Conservation (phyloP, 2,888 invertebrate species). For the Kryphioiulus occultus region DNA sequence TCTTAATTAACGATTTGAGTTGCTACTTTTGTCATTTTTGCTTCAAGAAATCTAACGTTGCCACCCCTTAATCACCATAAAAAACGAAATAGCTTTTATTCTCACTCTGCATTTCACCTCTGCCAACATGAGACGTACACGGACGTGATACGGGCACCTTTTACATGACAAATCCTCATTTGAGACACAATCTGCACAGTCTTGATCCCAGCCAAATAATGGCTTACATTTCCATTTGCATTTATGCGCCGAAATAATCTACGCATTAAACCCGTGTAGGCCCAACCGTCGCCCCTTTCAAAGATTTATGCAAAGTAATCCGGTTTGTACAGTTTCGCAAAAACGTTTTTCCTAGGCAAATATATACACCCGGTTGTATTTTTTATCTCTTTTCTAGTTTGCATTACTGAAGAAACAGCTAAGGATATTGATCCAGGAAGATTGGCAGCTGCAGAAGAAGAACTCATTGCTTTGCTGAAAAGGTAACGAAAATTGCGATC, state of each 20-base stretch:
- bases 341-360: neutral
- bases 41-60: neutral
- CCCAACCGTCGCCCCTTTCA: neutral
- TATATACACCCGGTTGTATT: neutral
- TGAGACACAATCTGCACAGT: conserved; percentile 13
- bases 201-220: conserved; percentile 16
- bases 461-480: conserved; percentile 51
- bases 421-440: conserved; percentile 49
- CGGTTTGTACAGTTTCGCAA: neutral
- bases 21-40: neutral
- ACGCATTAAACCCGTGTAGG: neutral
- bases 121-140: neutral
- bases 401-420: neutral
- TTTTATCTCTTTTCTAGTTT: neutral
- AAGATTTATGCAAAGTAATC: conserved; percentile 8
- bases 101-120: neutral
- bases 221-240: conserved; percentile 23
- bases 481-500: conserved; percentile 48
- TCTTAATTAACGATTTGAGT: too few species aligned
- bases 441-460: conserved; percentile 52
- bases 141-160: neutral
- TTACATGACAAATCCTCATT: conserved; percentile 1
- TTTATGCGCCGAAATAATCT: neutral
- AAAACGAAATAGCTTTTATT: neutral
- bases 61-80: neutral